These are phyloP conservation scores for Cottoperca gobio DNA, from an alignment of 2,797 vertebrate species.

Conservation along the genomic window DNA sequence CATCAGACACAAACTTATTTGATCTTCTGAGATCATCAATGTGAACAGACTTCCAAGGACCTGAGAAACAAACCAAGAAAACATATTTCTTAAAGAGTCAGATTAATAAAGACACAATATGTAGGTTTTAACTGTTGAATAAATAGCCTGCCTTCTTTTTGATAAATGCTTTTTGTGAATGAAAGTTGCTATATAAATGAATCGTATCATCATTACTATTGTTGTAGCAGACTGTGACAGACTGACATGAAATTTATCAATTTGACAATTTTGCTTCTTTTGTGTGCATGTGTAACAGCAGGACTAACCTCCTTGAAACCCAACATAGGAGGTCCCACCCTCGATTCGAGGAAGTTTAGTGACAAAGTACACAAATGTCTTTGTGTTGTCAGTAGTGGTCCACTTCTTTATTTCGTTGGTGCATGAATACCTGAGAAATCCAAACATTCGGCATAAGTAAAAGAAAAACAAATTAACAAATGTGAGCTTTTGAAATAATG, in stretches of 20 bases:
- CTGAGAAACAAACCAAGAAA: too few species aligned
- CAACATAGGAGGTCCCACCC: conserved; percentile 80
- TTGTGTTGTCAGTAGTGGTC: conserved; percentile 11
- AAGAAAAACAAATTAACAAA: background rate
- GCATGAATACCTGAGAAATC: conserved; percentile 42
- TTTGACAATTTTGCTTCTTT: background rate
- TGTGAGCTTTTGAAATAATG: background rate
- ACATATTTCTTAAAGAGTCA: background rate
- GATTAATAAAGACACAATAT: background rate
- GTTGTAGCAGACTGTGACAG: background rate
- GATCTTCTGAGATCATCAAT: conserved; percentile 87
- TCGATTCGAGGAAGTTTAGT: conserved; percentile 85
- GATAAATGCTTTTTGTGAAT: background rate
- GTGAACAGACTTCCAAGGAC: conserved; percentile 75
- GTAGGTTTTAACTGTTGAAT: background rate
- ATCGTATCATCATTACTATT: background rate
- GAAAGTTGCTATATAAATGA: background rate
- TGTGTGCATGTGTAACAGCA: background rate
- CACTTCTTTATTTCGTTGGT: conserved; percentile 51
- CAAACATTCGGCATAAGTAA: background rate
- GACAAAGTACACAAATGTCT: conserved; percentile 85
- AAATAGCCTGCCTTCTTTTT: background rate
- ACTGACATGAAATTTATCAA: background rate
- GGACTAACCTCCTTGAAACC: conserved; percentile 87
- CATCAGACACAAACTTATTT: conserved; percentile 81